Evolutionary conservation across 2,888 invertebrate species (phyloP), one percentile per base, ranked within the genome.

Genomic region (Bellardia bayeri): DNA sequence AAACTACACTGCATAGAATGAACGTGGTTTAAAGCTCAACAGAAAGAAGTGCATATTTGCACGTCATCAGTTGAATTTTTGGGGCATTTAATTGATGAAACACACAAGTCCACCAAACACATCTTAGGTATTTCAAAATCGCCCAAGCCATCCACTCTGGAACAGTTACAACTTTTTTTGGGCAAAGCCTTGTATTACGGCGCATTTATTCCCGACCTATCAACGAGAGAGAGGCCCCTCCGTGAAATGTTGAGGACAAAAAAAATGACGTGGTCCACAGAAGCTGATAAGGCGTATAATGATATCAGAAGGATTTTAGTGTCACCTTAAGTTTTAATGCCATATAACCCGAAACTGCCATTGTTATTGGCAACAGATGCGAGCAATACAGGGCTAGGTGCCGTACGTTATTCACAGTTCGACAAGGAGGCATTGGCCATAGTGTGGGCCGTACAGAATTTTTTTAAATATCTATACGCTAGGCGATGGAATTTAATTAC

Each of bases 81-180:
- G 33, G 78, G 81, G 11, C 81, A 86, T 14, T 68, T 8, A 54
- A 85, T 49, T 14, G 49, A 49, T 49, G 49, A 14, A 49, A 49
- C 2, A 49, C 49, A 49, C 11, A 49, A 49, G 49, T 49, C 49
- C 49, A 49, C 49, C 9, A 49, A 49, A 49, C 49, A 49, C 49
- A 11, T 49, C 49, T n/a, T n/a, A 4, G 49, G n/a, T 11, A 49
- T 49, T 11, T 49, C 49, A 49, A 49, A 11, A 11, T n/a, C 49
- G 11, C 49, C 49, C 14, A 14, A 14, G 49, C 14, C 49, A 3
- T 49, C 49, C 49, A 14, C 49, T 49, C 14, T 11, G 11, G 49
- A 49, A 56, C 79, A 85, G 33, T 54, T 88, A n/a, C 88, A 88
- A 37, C 23, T 85, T 13, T 80, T 85, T 37, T 37, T 81, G 37